Conservation (phyloP, 1,140 invertebrate genomes). For the Camponotus vicinus region DNA sequence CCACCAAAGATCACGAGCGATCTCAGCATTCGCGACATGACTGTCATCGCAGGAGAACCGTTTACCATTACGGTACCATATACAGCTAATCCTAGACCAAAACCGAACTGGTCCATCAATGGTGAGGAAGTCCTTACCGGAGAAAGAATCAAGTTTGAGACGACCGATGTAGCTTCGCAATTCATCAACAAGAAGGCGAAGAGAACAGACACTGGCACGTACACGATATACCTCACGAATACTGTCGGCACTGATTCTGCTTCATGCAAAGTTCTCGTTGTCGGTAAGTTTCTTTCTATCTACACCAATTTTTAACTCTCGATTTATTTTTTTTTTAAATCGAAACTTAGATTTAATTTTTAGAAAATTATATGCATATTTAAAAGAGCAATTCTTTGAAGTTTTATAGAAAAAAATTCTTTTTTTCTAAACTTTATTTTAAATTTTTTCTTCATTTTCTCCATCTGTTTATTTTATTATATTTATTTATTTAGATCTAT, state of each 20-base stretch:
- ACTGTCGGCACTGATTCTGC: conserved; percentile 95
- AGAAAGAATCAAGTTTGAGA: conserved; percentile 95
- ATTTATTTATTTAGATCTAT: background rate
- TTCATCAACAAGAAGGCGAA: conserved; percentile 96
- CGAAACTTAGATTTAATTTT: background rate
- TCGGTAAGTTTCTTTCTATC: conserved; percentile 86
- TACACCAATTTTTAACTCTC: background rate
- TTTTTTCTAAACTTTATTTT: no score
- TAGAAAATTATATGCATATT: background rate
- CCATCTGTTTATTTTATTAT: background rate
- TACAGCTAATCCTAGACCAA: conserved; percentile 95
- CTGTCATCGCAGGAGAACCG: conserved; percentile 97
- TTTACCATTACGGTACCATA: conserved; percentile 98
- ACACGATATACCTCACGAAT: conserved; percentile 96
- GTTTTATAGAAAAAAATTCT: background rate
- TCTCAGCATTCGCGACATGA: conserved; percentile 96
- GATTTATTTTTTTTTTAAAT: background rate
- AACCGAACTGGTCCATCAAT: conserved; percentile 95
- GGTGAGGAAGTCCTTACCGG: conserved; percentile 93
- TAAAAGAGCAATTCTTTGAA: background rate
- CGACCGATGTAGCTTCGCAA: conserved; percentile 92
- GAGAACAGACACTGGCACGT: conserved; percentile 95
- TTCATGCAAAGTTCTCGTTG: conserved; percentile 93
- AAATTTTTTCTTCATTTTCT: background rate
- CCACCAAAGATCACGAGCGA: conserved; percentile 97